These are phyloP conservation scores for Corythornis leucogaster DNA, from an alignment of 2,797 vertebrate species.

Conservation along the genomic window DNA sequence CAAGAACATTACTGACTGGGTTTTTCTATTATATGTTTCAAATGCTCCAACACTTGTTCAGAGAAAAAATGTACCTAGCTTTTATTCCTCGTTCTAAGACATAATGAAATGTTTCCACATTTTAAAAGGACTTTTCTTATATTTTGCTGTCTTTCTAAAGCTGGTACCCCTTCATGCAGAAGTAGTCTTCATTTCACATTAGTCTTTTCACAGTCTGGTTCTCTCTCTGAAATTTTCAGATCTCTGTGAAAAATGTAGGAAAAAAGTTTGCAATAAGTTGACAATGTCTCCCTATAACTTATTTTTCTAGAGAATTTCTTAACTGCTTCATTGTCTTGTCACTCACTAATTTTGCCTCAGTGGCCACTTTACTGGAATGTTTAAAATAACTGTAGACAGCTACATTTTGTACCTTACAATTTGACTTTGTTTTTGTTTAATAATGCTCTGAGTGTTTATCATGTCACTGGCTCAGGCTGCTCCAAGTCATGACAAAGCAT, in stretches of 20 bases:
- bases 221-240: neutral
- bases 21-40: slow-evolving; percentile 13
- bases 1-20: neutral
- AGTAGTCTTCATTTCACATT: neutral
- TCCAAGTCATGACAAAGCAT: neutral
- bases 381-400: neutral
- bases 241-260: neutral
- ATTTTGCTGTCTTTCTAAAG: neutral
- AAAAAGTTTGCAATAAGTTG: neutral
- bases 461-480: neutral
- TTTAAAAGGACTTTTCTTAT: neutral
- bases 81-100: neutral
- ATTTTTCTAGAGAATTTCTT: neutral
- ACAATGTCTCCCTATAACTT: neutral
- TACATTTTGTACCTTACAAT: neutral
- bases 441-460: neutral
- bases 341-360: neutral
- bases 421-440: neutral
- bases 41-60: neutral
- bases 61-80: neutral
- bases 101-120: neutral
- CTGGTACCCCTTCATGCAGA: neutral
- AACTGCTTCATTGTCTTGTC: neutral
- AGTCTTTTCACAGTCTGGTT: neutral
- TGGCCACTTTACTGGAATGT: neutral